phyloP scores from a whole-genome alignment of 2,888 invertebrate genomes.

The Clitarchus hookeri region DNA sequence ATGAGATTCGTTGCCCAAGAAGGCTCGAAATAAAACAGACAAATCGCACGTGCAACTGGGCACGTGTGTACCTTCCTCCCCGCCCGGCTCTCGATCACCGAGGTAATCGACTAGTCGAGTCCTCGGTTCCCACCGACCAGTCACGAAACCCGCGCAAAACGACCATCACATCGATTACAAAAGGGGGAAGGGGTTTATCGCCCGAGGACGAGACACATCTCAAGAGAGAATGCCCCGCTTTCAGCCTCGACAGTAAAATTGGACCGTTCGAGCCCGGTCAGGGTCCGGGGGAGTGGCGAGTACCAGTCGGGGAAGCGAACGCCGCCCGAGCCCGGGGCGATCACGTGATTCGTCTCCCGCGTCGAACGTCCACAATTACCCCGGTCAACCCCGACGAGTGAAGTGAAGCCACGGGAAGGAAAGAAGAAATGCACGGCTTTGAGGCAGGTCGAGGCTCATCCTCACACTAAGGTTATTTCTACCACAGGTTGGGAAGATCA shows the following conservation, averaged over 20 bases:
- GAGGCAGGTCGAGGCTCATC: too few relatives aligned
- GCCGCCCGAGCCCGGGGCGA: background rate
- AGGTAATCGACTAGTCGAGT: background rate
- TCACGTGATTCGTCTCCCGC: background rate
- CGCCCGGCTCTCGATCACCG: background rate
- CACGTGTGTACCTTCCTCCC: background rate
- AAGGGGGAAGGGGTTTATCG: too few relatives aligned
- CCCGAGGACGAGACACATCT: too few relatives aligned
- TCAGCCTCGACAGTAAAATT: background rate
- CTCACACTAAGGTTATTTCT: too few relatives aligned
- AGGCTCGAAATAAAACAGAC: background rate
- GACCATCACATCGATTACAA: background rate
- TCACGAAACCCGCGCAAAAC: background rate
- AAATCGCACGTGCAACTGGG: background rate
- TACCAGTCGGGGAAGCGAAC: background rate
- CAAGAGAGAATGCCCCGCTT: too few relatives aligned
- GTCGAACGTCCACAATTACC: background rate
- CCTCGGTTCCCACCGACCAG: background rate
- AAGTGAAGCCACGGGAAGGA: too few relatives aligned
- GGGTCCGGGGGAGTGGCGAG: background rate
- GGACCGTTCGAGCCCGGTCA: background rate
- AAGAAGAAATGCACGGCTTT: too few relatives aligned
- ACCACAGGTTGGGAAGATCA: too few relatives aligned
- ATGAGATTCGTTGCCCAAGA: background rate
- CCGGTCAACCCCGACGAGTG: background rate